Percentiles rank a stretch among this genome's conserved stretches.
Evolutionary conservation across 2,888 invertebrate species (phyloP).

Genomic region (Melieria picta): DNA sequence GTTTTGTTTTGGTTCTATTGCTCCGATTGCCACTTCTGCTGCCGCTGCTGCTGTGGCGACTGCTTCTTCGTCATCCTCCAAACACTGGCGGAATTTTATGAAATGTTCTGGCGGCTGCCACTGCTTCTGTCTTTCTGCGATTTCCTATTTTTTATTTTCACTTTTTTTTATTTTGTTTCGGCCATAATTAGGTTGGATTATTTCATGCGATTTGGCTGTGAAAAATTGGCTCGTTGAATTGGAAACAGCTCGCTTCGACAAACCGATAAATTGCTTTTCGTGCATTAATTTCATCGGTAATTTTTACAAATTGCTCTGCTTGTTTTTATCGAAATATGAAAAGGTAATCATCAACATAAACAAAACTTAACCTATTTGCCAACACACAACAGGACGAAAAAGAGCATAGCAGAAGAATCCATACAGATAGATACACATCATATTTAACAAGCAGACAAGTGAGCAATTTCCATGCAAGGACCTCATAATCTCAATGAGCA

Average conservation of each 20-base stretch:
- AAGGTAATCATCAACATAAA: too few species aligned
- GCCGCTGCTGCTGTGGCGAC: slow-evolving; percentile 1
- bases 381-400: too few species aligned
- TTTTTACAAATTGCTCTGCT: slow-evolving; percentile 25
- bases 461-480: too few species aligned
- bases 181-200: neutral
- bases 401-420: too few species aligned
- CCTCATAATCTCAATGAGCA: too few species aligned
- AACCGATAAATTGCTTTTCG: slow-evolving; percentile 28
- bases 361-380: too few species aligned
- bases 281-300: slow-evolving; percentile 32
- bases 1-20: slow-evolving; percentile 5
- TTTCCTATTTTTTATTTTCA: neutral
- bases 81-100: slow-evolving; percentile 2
- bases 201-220: neutral
- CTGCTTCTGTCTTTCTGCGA: neutral
- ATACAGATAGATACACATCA: too few species aligned
- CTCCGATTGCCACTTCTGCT: neutral
- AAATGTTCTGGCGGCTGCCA: slow-evolving; percentile 2
- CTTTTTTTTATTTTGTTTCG: slow-evolving; percentile 11
- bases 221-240: slow-evolving; percentile 18
- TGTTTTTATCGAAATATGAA: slow-evolving; percentile 22
- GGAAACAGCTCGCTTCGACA: slow-evolving; percentile 26
- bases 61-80: neutral
- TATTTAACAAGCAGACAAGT: too few species aligned